phyloP scores from a whole-genome alignment of 2,888 invertebrate species.

The Arrhopalites spinosus region DNA sequence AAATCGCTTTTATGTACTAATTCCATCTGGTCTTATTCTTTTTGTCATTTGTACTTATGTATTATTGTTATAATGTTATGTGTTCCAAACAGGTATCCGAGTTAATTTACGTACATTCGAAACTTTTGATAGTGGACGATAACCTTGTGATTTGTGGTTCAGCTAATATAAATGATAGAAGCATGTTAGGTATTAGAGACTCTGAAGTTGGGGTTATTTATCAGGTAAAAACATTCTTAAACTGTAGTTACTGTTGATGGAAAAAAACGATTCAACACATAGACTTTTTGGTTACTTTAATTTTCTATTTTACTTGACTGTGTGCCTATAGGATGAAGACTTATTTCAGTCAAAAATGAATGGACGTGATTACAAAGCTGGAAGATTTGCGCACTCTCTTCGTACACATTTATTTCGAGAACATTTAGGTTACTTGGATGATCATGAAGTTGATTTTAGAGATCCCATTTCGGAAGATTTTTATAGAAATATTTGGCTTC shows the following conservation, averaged over 20 bases:
- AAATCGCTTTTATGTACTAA: slow-evolving; percentile 18
- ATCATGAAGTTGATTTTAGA: slow-evolving; percentile 66
- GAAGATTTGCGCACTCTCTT: slow-evolving; percentile 83
- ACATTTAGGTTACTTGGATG: slow-evolving; percentile 77
- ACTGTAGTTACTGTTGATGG: too few relatives aligned
- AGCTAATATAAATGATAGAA: slow-evolving; percentile 97
- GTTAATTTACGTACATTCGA: slow-evolving; percentile 96
- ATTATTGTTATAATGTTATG: slow-evolving; percentile 9
- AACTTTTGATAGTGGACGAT: slow-evolving; percentile 93
- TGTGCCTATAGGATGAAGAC: slow-evolving; percentile 71
- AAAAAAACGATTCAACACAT: too few relatives aligned
- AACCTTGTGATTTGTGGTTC: slow-evolving; percentile 90
- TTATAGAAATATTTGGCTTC: slow-evolving; percentile 82
- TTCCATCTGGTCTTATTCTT: not conserved
- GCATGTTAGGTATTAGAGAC: slow-evolving; percentile 90
- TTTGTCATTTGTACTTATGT: slow-evolving; percentile 14
- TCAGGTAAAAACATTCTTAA: slow-evolving; percentile 68
- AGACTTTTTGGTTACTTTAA: too few relatives aligned
- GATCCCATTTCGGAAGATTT: slow-evolving; percentile 84
- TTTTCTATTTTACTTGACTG: not conserved
- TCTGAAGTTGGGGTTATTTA: slow-evolving; percentile 91
- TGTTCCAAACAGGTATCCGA: slow-evolving; percentile 74
- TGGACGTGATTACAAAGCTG: slow-evolving; percentile 78
- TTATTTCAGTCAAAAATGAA: slow-evolving; percentile 83
- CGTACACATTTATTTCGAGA: slow-evolving; percentile 86